Conservation (phyloP, 2,797 vertebrate genomes). For the Acanthurus lineatus region DNA sequence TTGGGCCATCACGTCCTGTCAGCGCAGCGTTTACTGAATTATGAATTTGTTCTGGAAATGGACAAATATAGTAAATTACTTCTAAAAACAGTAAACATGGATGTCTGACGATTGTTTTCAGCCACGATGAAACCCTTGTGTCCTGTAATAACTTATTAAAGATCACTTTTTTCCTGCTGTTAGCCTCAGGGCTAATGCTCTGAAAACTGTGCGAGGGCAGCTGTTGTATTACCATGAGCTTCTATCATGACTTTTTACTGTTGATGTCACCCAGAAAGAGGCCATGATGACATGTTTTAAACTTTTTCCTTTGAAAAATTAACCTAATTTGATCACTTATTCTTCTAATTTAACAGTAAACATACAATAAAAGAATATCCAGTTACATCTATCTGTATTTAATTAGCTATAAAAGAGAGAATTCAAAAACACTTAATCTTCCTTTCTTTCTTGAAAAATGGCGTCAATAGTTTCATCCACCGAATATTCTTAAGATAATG, state of each 20-base stretch:
- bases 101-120: slow-evolving; percentile 60
- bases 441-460: slow-evolving; percentile 2
- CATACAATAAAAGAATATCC: background rate
- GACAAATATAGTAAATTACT: slow-evolving; percentile 36
- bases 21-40: slow-evolving; percentile 32
- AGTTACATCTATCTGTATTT: background rate
- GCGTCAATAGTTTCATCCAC: slow-evolving; percentile 13
- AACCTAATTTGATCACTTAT: slow-evolving; percentile 29
- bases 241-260: slow-evolving; percentile 48
- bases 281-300: slow-evolving; percentile 33
- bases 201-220: slow-evolving; percentile 73
- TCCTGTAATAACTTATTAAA: slow-evolving; percentile 73
- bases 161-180: slow-evolving; percentile 58
- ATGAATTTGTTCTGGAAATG: slow-evolving; percentile 17
- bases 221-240: slow-evolving; percentile 57
- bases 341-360: slow-evolving; percentile 18
- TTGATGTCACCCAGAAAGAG: slow-evolving; percentile 57
- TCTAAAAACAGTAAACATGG: slow-evolving; percentile 44
- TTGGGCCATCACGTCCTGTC: slow-evolving; percentile 19
- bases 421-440: no score
- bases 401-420: no score
- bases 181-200: slow-evolving; percentile 75
- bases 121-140: slow-evolving; percentile 53
- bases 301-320: slow-evolving; percentile 22
- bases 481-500: slow-evolving; percentile 63